These are phyloP conservation scores for Phyto melanocephala DNA, from an alignment of 2,888 invertebrate genomes.

Conservation along the genomic window DNA sequence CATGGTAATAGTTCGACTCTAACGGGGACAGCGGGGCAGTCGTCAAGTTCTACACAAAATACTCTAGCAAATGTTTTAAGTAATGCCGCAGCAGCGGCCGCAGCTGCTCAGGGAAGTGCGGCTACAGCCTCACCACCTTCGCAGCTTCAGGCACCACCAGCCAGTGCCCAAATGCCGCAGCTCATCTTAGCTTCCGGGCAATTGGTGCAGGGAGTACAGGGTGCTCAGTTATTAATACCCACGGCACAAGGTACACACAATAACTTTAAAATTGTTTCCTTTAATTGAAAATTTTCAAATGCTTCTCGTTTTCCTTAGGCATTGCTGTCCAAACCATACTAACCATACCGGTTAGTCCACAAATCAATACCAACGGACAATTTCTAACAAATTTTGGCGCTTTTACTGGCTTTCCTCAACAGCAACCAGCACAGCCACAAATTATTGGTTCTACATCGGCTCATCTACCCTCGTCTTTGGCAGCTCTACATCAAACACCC, in stretches of 20 bases:
- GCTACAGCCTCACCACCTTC: slow-evolving; percentile 79
- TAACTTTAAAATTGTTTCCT: not conserved
- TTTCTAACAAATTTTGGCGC: slow-evolving; percentile 77
- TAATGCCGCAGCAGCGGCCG: slow-evolving; percentile 68
- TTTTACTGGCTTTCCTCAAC: slow-evolving; percentile 73
- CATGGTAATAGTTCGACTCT: slow-evolving; percentile 42
- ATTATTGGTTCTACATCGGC: slow-evolving; percentile 64
- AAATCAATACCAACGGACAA: slow-evolving; percentile 87
- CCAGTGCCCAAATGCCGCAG: slow-evolving; percentile 86
- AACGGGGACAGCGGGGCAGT: slow-evolving; percentile 56
- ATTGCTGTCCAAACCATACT: slow-evolving; percentile 97
- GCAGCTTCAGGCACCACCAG: slow-evolving; percentile 73
- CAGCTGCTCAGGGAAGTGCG: slow-evolving; percentile 71
- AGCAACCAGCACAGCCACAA: slow-evolving; percentile 69
- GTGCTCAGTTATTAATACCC: slow-evolving; percentile 95
- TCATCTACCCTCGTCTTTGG: slow-evolving; percentile 78
- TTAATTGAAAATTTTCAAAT: not conserved
- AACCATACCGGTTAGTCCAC: slow-evolving; percentile 93
- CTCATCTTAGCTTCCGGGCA: slow-evolving; percentile 94
- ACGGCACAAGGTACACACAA: slow-evolving; percentile 89
- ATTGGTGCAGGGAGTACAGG: slow-evolving; percentile 94
- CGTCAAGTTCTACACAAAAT: slow-evolving; percentile 63
- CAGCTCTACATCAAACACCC: slow-evolving; percentile 76
- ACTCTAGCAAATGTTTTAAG: slow-evolving; percentile 75
- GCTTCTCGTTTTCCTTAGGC: slow-evolving; percentile 80